Evolutionary conservation across 1,140 invertebrate species (phyloP), one percentile per base, ranked within the genome.

Genomic region (Drosophila watanabei): DNA sequence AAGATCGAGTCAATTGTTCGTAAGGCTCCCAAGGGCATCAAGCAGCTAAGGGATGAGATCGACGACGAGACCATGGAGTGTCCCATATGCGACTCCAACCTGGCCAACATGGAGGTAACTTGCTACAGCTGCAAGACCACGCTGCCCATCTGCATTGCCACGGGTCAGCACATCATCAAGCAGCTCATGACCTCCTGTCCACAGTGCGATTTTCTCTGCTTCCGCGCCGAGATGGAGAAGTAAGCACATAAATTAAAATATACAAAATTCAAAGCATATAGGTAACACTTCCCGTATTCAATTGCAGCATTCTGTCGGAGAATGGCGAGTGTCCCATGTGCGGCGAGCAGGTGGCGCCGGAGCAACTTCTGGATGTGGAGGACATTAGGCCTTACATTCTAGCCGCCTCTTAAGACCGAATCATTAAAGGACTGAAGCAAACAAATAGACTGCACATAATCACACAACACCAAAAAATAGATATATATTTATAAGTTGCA

Each of bases 1-100:
- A 99, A 99, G 94, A 98, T 99, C 60, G 99, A 99, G 94, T 96
- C 96, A 0, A 97, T 99, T 69, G 98, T 99, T 0, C 94, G 97
- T 54, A 97, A 97, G 93, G 95, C 95, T 24, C 95, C 96, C 14
- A 96, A 95, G 86, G 94, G 87, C 11, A 92, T 93, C 6, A 95
- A 96, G 84, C 94, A 96, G n/a, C 64, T 94, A 0, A 94, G 94
- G 58, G 93, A 95, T 75, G 92, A 93, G 46, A 91, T 93, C 35
- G 93, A 93, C 28, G 89, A 92, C 30, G 93, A 93, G 58, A 93
- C 93, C 35, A 92, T 93, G 79, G 95, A 97, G 1, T 99, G 99
- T 94, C 98, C 98, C 0, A 97, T 96, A 86, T 99, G 98, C 94
- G 95, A 96, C 52, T 94, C 94, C 89, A 94, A 94, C 80, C 93